Percentiles rank a stretch among this genome's conserved stretches.
These are phyloP conservation scores for roundworm (Caenorhabditis elegans) DNA, from an alignment of 1,140 invertebrate species.

Conservation along the genomic window DNA sequence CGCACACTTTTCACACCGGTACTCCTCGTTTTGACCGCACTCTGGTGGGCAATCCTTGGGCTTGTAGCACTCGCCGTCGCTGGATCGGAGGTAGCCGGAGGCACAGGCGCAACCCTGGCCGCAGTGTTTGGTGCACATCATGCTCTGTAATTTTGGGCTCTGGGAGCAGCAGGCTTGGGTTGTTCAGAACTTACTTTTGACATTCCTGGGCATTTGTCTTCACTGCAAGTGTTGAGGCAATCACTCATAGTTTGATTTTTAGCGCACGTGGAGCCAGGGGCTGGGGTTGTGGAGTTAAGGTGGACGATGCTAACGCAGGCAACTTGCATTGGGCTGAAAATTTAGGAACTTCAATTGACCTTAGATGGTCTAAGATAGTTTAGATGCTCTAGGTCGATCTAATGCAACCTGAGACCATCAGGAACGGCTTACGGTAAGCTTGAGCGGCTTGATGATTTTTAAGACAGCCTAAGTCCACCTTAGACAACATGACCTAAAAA, in stretches of 20 bases:
- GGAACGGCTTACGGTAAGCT: too few species aligned
- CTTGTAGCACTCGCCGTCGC: background rate
- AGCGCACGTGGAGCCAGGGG: background rate
- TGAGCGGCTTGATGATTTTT: too few species aligned
- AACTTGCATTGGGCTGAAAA: background rate
- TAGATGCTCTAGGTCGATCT: too few species aligned
- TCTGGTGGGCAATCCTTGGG: background rate
- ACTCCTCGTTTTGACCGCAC: background rate
- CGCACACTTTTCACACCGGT: slow-evolving; percentile 2
- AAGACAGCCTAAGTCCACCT: too few species aligned
- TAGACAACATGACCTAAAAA: too few species aligned
- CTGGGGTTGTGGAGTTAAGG: background rate
- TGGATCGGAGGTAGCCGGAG: background rate
- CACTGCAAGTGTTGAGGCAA: background rate
- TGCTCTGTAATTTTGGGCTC: too few species aligned
- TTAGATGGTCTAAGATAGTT: too few species aligned
- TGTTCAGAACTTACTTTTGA: background rate
- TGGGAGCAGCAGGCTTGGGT: too few species aligned
- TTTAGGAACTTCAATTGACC: too few species aligned
- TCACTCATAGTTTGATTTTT: background rate
- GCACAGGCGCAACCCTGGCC: background rate
- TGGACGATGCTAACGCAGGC: background rate
- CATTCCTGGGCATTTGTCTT: background rate
- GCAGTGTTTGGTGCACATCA: slow-evolving; percentile 17
- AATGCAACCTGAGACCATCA: too few species aligned